phyloP scores from a whole-genome alignment of 2,797 vertebrate species.

The Sparus aurata region DNA sequence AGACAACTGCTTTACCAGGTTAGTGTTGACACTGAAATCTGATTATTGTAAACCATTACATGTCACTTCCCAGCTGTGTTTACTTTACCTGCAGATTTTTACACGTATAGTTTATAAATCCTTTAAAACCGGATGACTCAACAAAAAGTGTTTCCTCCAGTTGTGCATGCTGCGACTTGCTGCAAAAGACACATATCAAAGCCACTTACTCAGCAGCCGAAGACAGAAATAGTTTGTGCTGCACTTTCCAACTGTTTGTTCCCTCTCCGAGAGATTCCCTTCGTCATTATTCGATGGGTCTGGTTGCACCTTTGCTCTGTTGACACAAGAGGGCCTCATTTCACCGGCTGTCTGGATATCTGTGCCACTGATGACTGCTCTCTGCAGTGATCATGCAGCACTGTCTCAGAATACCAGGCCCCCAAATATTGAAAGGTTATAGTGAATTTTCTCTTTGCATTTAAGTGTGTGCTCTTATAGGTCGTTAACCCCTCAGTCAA shows the following conservation, averaged over 20 bases:
- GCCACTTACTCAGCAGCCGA: background rate
- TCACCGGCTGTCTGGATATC: background rate
- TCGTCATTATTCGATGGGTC: background rate
- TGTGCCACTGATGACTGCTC: background rate
- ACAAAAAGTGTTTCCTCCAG: background rate
- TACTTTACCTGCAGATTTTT: background rate
- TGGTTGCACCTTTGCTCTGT: conserved; percentile 22
- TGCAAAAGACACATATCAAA: background rate
- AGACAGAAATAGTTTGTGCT: background rate
- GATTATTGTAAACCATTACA: background rate
- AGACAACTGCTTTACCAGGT: background rate
- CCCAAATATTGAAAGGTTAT: background rate
- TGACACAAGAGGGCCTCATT: conserved; percentile 60
- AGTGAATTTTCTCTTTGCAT: background rate
- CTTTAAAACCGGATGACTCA: background rate
- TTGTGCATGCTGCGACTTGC: background rate
- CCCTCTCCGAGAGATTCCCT: background rate
- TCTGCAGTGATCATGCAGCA: background rate
- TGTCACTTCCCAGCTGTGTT: background rate
- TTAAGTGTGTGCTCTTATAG: background rate
- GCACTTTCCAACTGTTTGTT: background rate
- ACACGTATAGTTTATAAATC: background rate
- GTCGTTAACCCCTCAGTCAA: background rate
- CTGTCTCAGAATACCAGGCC: background rate
- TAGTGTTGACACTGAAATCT: background rate